These are phyloP conservation scores for Schrankia costaestrigalis DNA, from an alignment of 2,888 invertebrate genomes.

Conservation along the genomic window DNA sequence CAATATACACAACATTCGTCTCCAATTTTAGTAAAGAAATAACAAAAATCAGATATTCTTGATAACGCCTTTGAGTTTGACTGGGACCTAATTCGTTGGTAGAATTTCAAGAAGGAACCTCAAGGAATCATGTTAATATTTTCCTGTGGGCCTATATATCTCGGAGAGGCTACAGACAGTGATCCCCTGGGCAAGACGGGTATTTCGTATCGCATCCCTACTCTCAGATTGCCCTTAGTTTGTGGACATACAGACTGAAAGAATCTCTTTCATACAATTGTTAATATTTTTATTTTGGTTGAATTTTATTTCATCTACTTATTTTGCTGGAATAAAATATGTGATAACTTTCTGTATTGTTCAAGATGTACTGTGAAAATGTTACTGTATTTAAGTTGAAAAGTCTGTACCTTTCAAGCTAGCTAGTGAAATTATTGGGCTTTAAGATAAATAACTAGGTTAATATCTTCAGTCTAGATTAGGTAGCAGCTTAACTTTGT, in stretches of 20 bases:
- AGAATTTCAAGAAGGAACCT: constrained; percentile 33
- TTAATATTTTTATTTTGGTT: background rate
- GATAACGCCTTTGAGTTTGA: constrained; percentile 21
- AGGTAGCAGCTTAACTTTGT: no score
- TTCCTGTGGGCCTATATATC: constrained; percentile 44
- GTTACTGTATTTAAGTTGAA: no score
- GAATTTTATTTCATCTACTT: no score
- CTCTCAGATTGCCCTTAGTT: constrained; percentile 50
- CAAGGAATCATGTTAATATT: constrained; percentile 47
- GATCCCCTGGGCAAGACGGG: constrained; percentile 47
- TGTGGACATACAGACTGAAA: constrained; percentile 18
- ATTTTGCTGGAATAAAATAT: no score
- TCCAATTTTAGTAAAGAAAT: constrained; percentile 25
- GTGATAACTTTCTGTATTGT: no score
- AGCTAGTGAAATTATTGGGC: no score
- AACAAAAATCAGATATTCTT: constrained; percentile 21
- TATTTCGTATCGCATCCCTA: constrained; percentile 53
- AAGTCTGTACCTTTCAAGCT: no score
- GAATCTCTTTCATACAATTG: constrained; percentile 4
- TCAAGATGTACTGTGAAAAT: no score
- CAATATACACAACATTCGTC: background rate
- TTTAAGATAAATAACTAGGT: no score
- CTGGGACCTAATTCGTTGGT: constrained; percentile 30
- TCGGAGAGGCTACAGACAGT: constrained; percentile 32
- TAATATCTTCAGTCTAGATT: no score